These are phyloP conservation scores for Malaclemys terrapin DNA, from an alignment of 2,113 vertebrate species.

Conservation along the genomic window DNA sequence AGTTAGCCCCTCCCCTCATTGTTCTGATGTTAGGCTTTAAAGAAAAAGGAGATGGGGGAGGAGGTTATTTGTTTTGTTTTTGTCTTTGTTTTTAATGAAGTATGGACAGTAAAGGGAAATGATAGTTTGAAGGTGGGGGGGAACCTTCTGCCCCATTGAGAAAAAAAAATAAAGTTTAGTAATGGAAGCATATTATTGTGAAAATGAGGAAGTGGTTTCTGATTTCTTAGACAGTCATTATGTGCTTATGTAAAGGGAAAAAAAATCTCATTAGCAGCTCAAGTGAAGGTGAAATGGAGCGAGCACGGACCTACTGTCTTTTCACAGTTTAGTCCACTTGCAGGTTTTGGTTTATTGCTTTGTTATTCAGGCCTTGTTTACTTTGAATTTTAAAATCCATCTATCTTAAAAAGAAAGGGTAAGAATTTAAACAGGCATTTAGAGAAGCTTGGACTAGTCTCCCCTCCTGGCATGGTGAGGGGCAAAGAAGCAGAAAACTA, in stretches of 20 bases:
- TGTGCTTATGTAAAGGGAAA: constrained; percentile 2
- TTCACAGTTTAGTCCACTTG: background rate
- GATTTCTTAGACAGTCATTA: background rate
- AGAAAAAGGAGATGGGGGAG: background rate
- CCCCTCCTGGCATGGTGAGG: background rate
- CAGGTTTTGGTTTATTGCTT: background rate
- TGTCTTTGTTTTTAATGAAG: background rate
- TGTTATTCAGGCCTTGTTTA: background rate
- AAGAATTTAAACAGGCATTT: constrained; percentile 6
- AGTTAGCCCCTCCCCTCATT: background rate
- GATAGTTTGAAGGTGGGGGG: background rate
- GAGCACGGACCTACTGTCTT: background rate
- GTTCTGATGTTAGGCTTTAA: background rate
- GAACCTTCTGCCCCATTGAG: background rate
- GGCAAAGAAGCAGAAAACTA: background rate
- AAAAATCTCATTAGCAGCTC: background rate
- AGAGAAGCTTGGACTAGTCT: background rate
- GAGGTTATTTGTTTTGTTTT: no score
- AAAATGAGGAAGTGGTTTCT: constrained; percentile 12
- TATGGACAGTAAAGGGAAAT: background rate
- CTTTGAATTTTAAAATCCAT: constrained; percentile 8
- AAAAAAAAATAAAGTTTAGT: background rate
- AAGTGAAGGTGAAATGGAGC: background rate
- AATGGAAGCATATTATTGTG: background rate
- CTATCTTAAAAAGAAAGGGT: background rate